These are phyloP conservation scores for Sclerodermus sp. DNA, from an alignment of 2,888 invertebrate species.

Conservation along the genomic window DNA sequence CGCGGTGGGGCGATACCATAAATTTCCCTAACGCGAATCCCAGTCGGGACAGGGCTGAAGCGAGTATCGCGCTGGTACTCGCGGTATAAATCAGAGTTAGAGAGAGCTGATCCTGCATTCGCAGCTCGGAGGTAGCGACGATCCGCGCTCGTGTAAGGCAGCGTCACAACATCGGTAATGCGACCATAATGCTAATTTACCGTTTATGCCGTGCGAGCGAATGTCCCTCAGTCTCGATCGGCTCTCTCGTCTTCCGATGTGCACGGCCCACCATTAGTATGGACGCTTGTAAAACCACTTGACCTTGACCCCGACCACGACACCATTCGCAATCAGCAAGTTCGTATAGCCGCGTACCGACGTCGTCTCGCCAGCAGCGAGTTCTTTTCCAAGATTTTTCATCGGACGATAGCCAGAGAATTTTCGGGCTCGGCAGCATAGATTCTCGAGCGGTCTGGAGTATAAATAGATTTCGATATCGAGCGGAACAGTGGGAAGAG, in stretches of 20 bases:
- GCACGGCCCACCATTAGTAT: constrained; percentile 18
- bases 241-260: too few species aligned
- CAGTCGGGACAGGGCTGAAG: too few species aligned
- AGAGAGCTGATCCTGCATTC: constrained; percentile 35
- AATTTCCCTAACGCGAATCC: constrained; percentile 5
- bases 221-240: constrained; percentile 3
- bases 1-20: constrained; percentile 17
- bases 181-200: constrained; percentile 55
- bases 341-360: too few species aligned
- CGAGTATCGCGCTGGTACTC: constrained; percentile 15
- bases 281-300: constrained; percentile 29
- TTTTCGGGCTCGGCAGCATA: too few species aligned
- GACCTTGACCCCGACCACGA: constrained; percentile 34
- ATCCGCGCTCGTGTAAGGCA: constrained; percentile 43
- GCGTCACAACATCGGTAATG: constrained; percentile 53
- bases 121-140: constrained; percentile 21
- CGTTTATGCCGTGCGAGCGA: constrained; percentile 30
- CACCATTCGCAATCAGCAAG: constrained; percentile 20
- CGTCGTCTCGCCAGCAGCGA: too few species aligned
- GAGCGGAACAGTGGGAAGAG: too few species aligned
- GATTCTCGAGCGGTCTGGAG: too few species aligned
- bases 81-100: constrained; percentile 48
- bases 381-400: too few species aligned
- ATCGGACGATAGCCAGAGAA: too few species aligned
- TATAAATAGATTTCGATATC: too few species aligned